Evolutionary conservation across 2,113 vertebrate species (phyloP), one percentile per base, ranked within the genome.

Genomic region (Nothocercus nigrocapillus): DNA sequence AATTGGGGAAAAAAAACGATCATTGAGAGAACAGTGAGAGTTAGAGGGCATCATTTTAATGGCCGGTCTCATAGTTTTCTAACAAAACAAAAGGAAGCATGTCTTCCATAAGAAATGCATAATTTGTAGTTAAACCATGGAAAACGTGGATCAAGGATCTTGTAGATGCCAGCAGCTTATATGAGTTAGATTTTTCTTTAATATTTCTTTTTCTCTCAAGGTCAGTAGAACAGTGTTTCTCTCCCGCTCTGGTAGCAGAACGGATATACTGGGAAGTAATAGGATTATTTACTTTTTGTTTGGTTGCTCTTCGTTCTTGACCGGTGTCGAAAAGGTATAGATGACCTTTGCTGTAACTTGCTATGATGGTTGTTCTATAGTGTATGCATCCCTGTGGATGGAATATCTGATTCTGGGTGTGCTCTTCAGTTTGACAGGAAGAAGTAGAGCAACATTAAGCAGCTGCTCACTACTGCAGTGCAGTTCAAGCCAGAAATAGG

Each of bases 111-210:
- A 44, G 44, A 44, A 44, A 44, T 44, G 19, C 5, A 5, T 42
- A 68, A 11, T 3, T 13, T 3, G 5, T 75, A 59, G 27, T 85
- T 87, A 58, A 89, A 54, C 56, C 72, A 6, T 32, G 30, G 12
- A 51, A 51, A 38, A 82, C 32, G 68, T 0, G 0, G 11, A 13
- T 72, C 9, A 0, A 1, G 75, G 51, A 22, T 68, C 1, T 30
- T 73, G 8, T 72, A 4, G 51, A 19, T 28, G 10, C 12, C n/a
- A 72, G 45, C 16, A 36, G 17, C 36, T 54, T 47, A 25, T 7
- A 11, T 36, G n/a, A 17, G 3, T 82, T 62, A 74, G 62, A 49
- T 49, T 49, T 49, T 49, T 49, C 20, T 49, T 22, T 49, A 42
- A 42, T 42, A 42, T 42, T 42, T 42, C 40, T 47, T 47, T 47